Evolutionary conservation across 1,140 invertebrate species (phyloP), one percentile per base, ranked within the genome.

Genomic region (Bombus picipes): DNA sequence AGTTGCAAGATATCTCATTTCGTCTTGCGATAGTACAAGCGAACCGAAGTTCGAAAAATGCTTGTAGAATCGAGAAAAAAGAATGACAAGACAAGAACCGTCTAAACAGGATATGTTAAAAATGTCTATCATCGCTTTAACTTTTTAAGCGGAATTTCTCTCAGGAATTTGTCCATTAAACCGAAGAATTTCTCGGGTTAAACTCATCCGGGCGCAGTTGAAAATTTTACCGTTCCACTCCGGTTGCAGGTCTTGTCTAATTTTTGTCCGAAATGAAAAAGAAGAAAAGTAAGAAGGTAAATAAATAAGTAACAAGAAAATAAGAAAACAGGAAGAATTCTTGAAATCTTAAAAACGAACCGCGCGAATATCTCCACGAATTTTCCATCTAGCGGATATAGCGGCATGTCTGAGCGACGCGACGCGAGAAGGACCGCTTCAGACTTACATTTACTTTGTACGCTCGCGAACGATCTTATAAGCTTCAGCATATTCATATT

Each of bases 401-500:
- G n/a, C 53, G 34, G 3, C 39, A n/a, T 79, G 47, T 34, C 39
- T 68, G 28, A 41, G 1, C 4, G 12, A 41, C n/a, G 47, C 18
- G 62, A 3, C 0, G 22, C 32, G 37, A 39, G 6, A 70, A 47
- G 0, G 18, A 2, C 57, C 13, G 4, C 25, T n/a, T 65, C n/a
- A 47, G 53, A 47, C 71, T 74, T 65, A 4, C 71, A 65, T 75
- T 65, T 59, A 15, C 79, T 15, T 12, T 39, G 6, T 28, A 32
- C 32, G 34, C 39, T 34, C 32, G 72, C 59, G 32, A 82, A 74
- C 22, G 57, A 47, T 66, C 72, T 82, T 80, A 68, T 37, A 68
- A 68, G 37, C 62, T 68, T 83, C 81, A 53, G 25, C 57, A 66
- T 75, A 75, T 82, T 66, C 81, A 76, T 83, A 83, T 76, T 76